phyloP scores from a whole-genome alignment of 2,797 vertebrate genomes.

The Peromyscus melanophrys region DNA sequence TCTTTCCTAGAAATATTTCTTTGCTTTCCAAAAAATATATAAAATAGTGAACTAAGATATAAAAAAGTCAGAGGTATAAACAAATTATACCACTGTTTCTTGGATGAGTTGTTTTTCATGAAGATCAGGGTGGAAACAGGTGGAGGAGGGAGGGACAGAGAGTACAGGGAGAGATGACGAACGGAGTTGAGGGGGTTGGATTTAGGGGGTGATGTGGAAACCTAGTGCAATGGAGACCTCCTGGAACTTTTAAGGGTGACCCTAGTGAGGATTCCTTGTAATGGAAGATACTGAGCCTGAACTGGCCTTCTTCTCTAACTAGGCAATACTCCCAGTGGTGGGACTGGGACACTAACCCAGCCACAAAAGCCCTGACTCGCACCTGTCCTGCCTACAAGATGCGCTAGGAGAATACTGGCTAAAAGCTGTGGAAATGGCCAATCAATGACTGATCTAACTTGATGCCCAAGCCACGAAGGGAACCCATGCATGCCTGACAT shows the following conservation, averaged over 20 bases:
- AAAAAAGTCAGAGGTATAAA: neutral
- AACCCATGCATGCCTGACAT: neutral
- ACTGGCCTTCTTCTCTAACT: neutral
- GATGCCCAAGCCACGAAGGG: neutral
- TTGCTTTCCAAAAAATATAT: conserved; percentile 41
- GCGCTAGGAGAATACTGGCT: neutral
- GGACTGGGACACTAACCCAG: neutral
- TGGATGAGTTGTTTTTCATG: conserved; percentile 29
- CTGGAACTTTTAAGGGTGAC: neutral
- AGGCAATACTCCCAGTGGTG: neutral
- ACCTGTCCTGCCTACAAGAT: neutral
- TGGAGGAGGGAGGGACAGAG: neutral
- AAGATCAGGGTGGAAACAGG: neutral
- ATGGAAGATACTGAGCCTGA: neutral
- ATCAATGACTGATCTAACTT: neutral
- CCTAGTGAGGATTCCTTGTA: neutral
- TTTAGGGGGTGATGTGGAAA: neutral
- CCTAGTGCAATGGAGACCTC: neutral
- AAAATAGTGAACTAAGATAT: neutral
- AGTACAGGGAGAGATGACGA: neutral
- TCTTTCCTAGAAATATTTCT: neutral
- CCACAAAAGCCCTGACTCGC: neutral
- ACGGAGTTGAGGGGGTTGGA: neutral
- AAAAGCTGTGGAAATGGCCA: neutral
- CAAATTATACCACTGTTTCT: neutral